Evolutionary conservation across 2,888 invertebrate species (phyloP), one percentile per base, ranked within the genome.

Genomic region (Tinea pellionella): DNA sequence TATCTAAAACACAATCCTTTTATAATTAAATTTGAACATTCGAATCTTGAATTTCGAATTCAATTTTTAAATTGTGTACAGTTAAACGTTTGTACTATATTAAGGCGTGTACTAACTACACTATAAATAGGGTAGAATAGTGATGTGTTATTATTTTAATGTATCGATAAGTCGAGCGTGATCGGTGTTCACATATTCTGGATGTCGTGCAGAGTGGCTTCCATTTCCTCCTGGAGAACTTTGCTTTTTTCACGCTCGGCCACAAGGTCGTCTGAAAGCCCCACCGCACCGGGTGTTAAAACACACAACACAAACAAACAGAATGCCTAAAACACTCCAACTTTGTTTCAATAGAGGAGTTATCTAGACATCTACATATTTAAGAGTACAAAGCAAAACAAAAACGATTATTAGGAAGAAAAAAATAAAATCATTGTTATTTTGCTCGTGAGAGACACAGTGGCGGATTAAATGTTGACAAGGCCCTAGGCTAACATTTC

Each of bases 201-300:
- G 90, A 98, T 96, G 91, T 98, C 98, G 92, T 96, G 96, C 91
- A 98, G 93, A 80, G 98, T 97, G 80, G 96, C 94, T 90, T 99
- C 98, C 96, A 99, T 97, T 89, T 99, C 99, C 88, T 96, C 96
- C 89, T 96, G 95, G 86, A 98, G 93, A 86, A 95, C 90, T 91
- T 96, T 96, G 92, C 95, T 96, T 92, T 96, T 96, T 90, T 94
- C 95, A 89, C 95, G 95, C 90, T 96, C 96, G 83, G 92, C 90
- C 88, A 96, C 91, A 88, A 98, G 93, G 89, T 97, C 97, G 92
- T 98, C 98, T 98, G 93, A 81, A 92, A 89, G 75, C 77, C 77
- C 83, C 71, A 76, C 84, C 84, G 77, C 78, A 72, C 82, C 84
- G 73, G 85, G 78, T 81, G 72, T 69, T 76, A 73, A 24, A 24